phyloP scores from a whole-genome alignment of 2,797 vertebrate genomes.

The Calcarius lapponicus region DNA sequence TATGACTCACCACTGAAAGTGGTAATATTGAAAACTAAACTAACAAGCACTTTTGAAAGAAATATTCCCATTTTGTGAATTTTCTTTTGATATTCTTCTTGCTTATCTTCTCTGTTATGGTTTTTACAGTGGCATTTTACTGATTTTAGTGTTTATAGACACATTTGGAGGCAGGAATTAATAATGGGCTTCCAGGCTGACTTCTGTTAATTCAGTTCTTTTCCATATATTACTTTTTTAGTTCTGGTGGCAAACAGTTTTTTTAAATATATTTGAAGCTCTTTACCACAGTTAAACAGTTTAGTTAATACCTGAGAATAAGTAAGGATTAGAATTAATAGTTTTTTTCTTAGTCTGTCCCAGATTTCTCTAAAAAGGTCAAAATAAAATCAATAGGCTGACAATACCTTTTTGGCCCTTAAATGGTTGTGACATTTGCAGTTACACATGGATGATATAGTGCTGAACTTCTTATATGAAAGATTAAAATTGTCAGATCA shows the following conservation, averaged over 20 bases:
- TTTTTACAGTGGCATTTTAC: background rate
- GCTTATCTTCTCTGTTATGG: background rate
- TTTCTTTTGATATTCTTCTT: background rate
- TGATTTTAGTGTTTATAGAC: background rate
- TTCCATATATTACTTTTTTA: background rate
- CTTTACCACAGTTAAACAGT: background rate
- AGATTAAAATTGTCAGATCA: background rate
- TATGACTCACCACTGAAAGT: background rate
- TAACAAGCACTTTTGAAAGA: background rate
- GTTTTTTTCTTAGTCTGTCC: background rate
- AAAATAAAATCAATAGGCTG: background rate
- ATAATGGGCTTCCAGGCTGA: background rate
- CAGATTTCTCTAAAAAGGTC: background rate
- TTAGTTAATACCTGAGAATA: background rate
- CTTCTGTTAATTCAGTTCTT: background rate
- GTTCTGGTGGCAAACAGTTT: background rate
- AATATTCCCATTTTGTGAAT: background rate
- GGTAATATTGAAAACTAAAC: background rate
- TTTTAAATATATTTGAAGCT: background rate
- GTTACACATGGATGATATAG: background rate
- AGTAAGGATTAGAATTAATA: background rate
- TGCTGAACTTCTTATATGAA: background rate
- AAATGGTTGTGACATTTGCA: background rate
- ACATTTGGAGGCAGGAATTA: background rate
- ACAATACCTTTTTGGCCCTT: background rate